These are phyloP conservation scores for Martes martes DNA, from an alignment of 2,113 vertebrate genomes.

Conservation along the genomic window DNA sequence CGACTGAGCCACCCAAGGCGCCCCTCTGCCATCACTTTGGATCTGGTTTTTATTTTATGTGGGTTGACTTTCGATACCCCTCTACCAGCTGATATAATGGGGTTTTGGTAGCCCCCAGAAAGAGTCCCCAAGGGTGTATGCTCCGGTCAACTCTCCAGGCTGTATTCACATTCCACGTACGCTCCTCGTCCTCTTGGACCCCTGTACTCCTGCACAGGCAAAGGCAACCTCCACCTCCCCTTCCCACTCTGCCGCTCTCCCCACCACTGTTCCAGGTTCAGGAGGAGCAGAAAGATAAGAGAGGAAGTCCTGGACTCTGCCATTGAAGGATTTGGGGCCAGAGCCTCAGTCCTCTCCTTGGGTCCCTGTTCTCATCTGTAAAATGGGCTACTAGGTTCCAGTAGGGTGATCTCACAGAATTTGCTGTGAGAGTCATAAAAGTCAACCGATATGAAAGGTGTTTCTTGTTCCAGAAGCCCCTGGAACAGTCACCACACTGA, in stretches of 20 bases:
- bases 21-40: neutral
- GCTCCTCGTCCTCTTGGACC: too few species aligned
- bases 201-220: accelerated
- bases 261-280: accelerated
- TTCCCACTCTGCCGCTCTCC: accelerated
- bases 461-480: neutral
- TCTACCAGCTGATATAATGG: neutral
- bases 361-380: neutral
- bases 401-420: accelerated
- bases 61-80: neutral
- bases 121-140: accelerated
- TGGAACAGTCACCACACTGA: too few species aligned
- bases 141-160: neutral
- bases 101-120: neutral
- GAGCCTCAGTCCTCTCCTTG: accelerated
- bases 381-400: neutral
- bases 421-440: accelerated
- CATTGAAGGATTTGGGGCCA: accelerated
- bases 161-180: accelerated
- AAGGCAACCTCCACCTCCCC: neutral
- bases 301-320: neutral
- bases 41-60: neutral
- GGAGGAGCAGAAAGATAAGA: neutral
- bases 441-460: accelerated
- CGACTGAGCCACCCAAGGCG: too few species aligned